These are phyloP conservation scores for Ceratina japonica DNA, from an alignment of 1,140 invertebrate species.

Conservation along the genomic window DNA sequence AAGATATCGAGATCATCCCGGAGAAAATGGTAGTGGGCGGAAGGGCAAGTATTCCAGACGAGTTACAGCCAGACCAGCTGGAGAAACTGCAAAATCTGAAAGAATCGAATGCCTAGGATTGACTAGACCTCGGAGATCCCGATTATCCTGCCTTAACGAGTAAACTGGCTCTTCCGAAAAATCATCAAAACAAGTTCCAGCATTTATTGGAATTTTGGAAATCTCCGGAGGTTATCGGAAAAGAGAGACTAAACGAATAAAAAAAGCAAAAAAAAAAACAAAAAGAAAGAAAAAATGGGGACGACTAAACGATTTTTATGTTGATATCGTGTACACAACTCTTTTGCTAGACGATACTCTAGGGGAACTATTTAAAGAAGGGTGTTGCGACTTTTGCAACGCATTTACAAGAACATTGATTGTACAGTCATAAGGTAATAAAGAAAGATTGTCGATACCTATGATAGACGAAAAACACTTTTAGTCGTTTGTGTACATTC, in stretches of 20 bases:
- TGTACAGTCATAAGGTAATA: constrained; percentile 77
- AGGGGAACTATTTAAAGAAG: constrained; percentile 49
- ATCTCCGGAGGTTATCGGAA: constrained; percentile 67
- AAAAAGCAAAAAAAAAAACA: constrained; percentile 68
- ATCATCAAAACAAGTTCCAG: constrained; percentile 75
- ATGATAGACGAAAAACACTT: constrained; percentile 62
- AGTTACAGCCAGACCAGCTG: constrained; percentile 90
- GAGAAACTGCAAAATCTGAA: constrained; percentile 91
- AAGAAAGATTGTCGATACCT: constrained; percentile 74
- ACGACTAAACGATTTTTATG: constrained; percentile 70
- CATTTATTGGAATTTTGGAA: constrained; percentile 76
- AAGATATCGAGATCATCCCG: constrained; percentile 69
- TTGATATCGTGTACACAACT: constrained; percentile 70
- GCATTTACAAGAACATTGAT: constrained; percentile 67
- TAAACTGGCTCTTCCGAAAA: constrained; percentile 76
- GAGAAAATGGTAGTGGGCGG: constrained; percentile 86
- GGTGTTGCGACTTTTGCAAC: constrained; percentile 72
- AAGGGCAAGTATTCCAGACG: constrained; percentile 89
- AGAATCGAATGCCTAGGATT: constrained; percentile 91
- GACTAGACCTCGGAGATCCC: constrained; percentile 74
- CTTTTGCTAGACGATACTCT: constrained; percentile 70
- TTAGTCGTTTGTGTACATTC: constrained; percentile 74
- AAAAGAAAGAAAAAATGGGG: constrained; percentile 12
- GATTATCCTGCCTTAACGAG: constrained; percentile 71
- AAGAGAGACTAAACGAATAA: constrained; percentile 68